These are phyloP conservation scores for Amblyopsis hoosieri DNA, from an alignment of 2,797 vertebrate genomes.

Conservation along the genomic window DNA sequence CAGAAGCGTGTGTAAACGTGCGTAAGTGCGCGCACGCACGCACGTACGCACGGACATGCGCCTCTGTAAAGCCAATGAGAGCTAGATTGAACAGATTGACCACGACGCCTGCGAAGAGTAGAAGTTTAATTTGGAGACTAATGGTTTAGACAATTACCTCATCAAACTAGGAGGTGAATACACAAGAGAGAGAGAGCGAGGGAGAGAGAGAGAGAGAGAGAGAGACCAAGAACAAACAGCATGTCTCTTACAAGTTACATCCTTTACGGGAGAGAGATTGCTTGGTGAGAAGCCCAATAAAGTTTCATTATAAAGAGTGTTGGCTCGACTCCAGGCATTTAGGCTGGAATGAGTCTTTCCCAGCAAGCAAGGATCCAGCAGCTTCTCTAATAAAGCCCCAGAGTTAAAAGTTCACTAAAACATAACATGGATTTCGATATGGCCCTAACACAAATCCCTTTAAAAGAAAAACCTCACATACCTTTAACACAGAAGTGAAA, in stretches of 20 bases:
- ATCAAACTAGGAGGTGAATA: slow-evolving; percentile 12
- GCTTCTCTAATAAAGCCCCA: slow-evolving; percentile 38
- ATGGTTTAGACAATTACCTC: slow-evolving; percentile 32
- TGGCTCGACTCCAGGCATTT: slow-evolving; percentile 54
- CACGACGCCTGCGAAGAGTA: slow-evolving; percentile 10
- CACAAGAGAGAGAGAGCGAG: slow-evolving; percentile 13
- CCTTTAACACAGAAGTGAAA: slow-evolving; percentile 46
- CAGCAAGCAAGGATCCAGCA: slow-evolving; percentile 47
- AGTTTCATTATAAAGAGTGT: slow-evolving; percentile 5
- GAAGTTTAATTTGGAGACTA: slow-evolving; percentile 12
- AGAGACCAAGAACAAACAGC: slow-evolving; percentile 6
- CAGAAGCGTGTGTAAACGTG: background rate
- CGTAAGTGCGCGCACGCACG: slow-evolving; percentile 7
- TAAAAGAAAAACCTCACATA: slow-evolving; percentile 52
- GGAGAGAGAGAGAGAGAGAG: slow-evolving; percentile 13
- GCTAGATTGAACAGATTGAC: slow-evolving; percentile 13
- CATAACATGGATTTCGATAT: slow-evolving; percentile 49
- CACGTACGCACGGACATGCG: slow-evolving; percentile 1
- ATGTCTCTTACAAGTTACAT: slow-evolving; percentile 12
- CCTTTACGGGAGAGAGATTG: slow-evolving; percentile 17
- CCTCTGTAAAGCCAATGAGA: background rate
- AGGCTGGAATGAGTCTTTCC: slow-evolving; percentile 39
- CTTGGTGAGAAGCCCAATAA: slow-evolving; percentile 22
- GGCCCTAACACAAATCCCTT: slow-evolving; percentile 33
- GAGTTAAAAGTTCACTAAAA: slow-evolving; percentile 57